Percentiles rank a stretch among this genome's conserved stretches.
Conservation (phyloP, 2,888 invertebrate species). For the Stenurella melanura region DNA sequence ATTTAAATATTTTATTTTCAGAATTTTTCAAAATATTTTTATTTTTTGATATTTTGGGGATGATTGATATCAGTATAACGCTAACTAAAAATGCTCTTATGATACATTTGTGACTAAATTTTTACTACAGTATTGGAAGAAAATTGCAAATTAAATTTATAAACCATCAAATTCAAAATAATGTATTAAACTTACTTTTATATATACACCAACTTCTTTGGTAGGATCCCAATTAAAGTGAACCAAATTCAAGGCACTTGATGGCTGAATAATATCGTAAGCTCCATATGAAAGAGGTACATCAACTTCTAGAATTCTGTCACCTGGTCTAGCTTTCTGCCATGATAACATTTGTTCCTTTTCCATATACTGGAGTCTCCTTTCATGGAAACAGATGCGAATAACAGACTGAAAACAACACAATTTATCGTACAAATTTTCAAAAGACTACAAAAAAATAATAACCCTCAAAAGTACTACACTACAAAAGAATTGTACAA, state of each 20-base stretch:
- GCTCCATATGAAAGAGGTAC: constrained; percentile 95
- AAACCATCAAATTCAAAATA: not conserved
- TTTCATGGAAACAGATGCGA: constrained; percentile 96
- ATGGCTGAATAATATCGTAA: constrained; percentile 86
- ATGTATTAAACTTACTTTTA: constrained; percentile 80
- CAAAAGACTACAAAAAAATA: too few species aligned
- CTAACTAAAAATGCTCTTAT: too few species aligned
- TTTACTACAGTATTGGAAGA: not conserved
- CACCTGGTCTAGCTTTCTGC: constrained; percentile 92
- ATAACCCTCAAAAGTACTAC: too few species aligned
- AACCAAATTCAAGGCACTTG: constrained; percentile 83
- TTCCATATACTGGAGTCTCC: constrained; percentile 96
- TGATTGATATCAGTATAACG: too few species aligned
- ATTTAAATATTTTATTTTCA: too few species aligned
- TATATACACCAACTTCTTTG: constrained; percentile 95
- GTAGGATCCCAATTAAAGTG: constrained; percentile 97
- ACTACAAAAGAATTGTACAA: too few species aligned
- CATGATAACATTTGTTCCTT: constrained; percentile 94
- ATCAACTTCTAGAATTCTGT: constrained; percentile 93
- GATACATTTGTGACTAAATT: too few species aligned
- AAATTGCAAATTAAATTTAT: not conserved
- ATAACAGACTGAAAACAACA: constrained; percentile 83
- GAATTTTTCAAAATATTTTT: too few species aligned
- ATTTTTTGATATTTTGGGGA: too few species aligned
- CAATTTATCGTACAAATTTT: not conserved